Evolutionary conservation across 2,797 vertebrate genomes (phyloP).

Genomic region (Scleropages formosus): DNA sequence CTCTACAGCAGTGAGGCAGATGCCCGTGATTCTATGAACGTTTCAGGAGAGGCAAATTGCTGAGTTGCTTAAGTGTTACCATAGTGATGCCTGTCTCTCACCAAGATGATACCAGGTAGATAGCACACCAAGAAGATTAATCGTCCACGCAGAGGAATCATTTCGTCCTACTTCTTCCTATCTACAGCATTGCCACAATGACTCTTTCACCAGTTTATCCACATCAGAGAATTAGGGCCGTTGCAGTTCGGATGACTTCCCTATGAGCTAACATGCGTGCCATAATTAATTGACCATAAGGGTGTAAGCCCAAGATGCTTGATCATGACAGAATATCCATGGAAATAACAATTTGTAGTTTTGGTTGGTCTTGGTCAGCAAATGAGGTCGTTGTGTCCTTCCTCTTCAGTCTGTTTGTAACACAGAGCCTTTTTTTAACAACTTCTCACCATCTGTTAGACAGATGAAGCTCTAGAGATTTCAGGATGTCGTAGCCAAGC

Average conservation of each 20-base stretch:
- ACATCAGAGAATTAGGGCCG: background rate
- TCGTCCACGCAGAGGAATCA: background rate
- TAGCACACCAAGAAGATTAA: background rate
- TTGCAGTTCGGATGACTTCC: too few species aligned
- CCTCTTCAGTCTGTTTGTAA: too few species aligned
- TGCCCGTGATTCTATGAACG: background rate
- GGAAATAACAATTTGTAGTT: too few species aligned
- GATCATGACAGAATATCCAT: too few species aligned
- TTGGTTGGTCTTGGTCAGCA: too few species aligned
- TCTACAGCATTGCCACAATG: background rate
- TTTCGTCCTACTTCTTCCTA: background rate
- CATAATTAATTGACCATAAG: background rate
- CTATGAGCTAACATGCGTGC: background rate
- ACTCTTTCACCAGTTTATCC: constrained; percentile 9
- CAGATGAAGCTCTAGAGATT: constrained; percentile 6
- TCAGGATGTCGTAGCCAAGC: constrained; percentile 1
- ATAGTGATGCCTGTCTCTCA: background rate
- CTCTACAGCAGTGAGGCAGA: background rate
- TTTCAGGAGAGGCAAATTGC: background rate
- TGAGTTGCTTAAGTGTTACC: background rate
- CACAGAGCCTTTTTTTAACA: too few species aligned
- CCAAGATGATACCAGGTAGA: background rate
- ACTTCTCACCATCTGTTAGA: too few species aligned
- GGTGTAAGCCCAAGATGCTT: background rate
- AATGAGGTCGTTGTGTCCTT: too few species aligned